Evolutionary conservation across 2,888 invertebrate species (phyloP), one percentile per base, ranked within the genome.

Genomic region (Priocnemis perturbator): DNA sequence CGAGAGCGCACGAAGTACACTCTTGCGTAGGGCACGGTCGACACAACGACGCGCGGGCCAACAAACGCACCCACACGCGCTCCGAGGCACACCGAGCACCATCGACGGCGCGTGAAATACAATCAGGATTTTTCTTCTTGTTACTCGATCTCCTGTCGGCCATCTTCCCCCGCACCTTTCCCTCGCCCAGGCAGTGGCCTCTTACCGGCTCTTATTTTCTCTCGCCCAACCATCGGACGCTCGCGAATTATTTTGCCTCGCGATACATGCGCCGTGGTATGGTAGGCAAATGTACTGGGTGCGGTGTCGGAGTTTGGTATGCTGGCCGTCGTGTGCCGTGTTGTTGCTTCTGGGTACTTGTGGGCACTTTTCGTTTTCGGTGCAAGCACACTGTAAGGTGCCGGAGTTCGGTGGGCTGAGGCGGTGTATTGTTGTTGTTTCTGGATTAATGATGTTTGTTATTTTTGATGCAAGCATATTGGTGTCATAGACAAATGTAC

Each of bases 81-180:
- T 23, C 23, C 23, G 21, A 23, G 55, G 17, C 17, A 19, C 3
- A 26, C 55, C 23, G 26, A 21, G 26, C 26, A 14, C 21, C 64
- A 64, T 68, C 67, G 55, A 64, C 30, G 57, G 48, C 57, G 47
- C 47, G 52, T 64, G 67, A 67, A 67, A 67, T 63, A 67, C 50
- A 63, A 63, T 55, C 23, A 14, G 47, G 57, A 67, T 67, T 67
- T 63, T 63, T 67, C 62, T 67, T 55, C 37, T 53, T 17, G 23
- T 53, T 63, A 47, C 37, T 53, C 53, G 58, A 52, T 53, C 26
- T 20, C 61, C 47, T 57, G 19, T 44, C 48, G 57, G 23, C 60
- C 37, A 62, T 45, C 60, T 23, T 68, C 64, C 48, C 48, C 5
- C 26, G 26, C 5, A 26, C 26, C 3, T 60, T 20, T 55, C 21